Conservation (phyloP, 1,140 invertebrate genomes). For the Camponotus pennsylvanicus region DNA sequence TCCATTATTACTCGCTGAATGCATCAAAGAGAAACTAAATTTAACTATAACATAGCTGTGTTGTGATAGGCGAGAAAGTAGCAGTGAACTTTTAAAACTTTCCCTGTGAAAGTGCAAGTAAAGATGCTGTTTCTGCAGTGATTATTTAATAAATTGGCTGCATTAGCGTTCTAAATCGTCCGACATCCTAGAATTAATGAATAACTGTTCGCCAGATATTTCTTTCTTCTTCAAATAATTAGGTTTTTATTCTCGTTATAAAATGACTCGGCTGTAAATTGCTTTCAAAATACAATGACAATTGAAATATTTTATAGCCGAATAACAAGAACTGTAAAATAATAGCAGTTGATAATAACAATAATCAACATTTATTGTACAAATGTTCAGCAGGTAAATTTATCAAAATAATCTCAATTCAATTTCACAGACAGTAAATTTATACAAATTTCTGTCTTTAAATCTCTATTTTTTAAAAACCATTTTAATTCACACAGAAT, state of each 20-base stretch:
- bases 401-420: not conserved
- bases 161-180: not conserved
- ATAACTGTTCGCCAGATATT: too few species aligned
- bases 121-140: slow-evolving; percentile 22
- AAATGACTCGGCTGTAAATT: not conserved
- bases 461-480: not conserved
- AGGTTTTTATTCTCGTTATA: not conserved
- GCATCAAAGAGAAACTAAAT: slow-evolving; percentile 29
- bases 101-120: slow-evolving; percentile 49
- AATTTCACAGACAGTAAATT: too few species aligned
- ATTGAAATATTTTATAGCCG: not conserved
- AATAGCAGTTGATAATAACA: not conserved
- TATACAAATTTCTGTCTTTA: not conserved
- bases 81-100: slow-evolving; percentile 44
- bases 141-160: not conserved
- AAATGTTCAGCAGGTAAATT: not conserved
- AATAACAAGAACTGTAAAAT: not conserved
- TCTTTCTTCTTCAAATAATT: not conserved
- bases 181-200: not conserved
- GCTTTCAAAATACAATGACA: not conserved
- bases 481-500: not conserved
- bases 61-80: slow-evolving; percentile 42
- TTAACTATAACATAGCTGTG: slow-evolving; percentile 26
- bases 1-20: not conserved
- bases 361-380: not conserved